phyloP scores from a whole-genome alignment of 1,140 invertebrate genomes.

The Halotydeus destructor region DNA sequence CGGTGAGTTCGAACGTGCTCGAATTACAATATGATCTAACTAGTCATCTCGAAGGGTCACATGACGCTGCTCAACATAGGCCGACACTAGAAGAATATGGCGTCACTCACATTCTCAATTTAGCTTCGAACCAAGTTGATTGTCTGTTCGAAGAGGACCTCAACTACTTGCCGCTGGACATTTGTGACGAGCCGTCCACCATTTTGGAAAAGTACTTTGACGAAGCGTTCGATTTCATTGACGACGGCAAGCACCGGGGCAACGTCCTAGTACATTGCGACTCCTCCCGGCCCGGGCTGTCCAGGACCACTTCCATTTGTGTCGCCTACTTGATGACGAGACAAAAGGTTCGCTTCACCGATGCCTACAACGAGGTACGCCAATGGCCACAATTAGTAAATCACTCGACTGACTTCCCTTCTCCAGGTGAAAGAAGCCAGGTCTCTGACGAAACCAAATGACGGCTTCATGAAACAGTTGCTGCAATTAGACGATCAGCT shows the following conservation, averaged over 20 bases:
- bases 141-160: slow-evolving; percentile 23
- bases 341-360: slow-evolving; percentile 35
- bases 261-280: slow-evolving; percentile 73
- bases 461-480: slow-evolving; percentile 49
- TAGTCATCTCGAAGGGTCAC: slow-evolving; percentile 36
- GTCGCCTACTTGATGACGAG: slow-evolving; percentile 60
- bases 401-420: background rate
- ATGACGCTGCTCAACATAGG: slow-evolving; percentile 45
- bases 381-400: background rate
- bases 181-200: slow-evolving; percentile 20
- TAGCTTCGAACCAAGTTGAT: slow-evolving; percentile 20
- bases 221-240: slow-evolving; percentile 22
- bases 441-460: slow-evolving; percentile 48
- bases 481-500: slow-evolving; percentile 21
- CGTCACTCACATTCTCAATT: slow-evolving; percentile 42
- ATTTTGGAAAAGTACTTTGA: slow-evolving; percentile 20
- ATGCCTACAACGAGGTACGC: slow-evolving; percentile 35
- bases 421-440: slow-evolving; percentile 38
- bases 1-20: slow-evolving; percentile 3
- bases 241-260: slow-evolving; percentile 24
- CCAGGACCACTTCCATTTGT: slow-evolving; percentile 54
- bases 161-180: slow-evolving; percentile 23
- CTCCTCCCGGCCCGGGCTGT: slow-evolving; percentile 43
- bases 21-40: background rate
- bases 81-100: slow-evolving; percentile 35